Evolutionary conservation across 2,888 invertebrate species (phyloP).

Genomic region (Spisula subtruncata): DNA sequence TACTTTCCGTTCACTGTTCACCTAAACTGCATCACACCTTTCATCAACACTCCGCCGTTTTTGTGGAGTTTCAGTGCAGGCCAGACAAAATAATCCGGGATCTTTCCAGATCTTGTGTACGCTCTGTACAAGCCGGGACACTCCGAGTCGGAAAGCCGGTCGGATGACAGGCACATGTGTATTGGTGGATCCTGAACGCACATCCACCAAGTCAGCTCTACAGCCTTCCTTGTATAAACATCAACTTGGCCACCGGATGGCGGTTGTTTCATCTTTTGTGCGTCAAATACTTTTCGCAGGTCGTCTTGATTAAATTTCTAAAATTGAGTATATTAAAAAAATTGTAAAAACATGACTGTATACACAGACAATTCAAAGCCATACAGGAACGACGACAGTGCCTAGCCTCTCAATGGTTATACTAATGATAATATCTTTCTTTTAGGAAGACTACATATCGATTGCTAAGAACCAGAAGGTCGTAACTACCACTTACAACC

Average conservation of each 20-base stretch:
- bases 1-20: not conserved
- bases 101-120: slow-evolving; percentile 32
- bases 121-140: slow-evolving; percentile 20
- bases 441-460: no score
- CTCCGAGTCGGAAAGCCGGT: not conserved
- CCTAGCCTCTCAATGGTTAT: no score
- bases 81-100: slow-evolving; percentile 31
- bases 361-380: no score
- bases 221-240: slow-evolving; percentile 6
- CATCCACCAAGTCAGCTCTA: slow-evolving; percentile 61
- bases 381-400: no score
- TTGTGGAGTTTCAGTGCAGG: slow-evolving; percentile 52
- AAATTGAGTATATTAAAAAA: no score
- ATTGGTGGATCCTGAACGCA: slow-evolving; percentile 52
- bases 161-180: slow-evolving; percentile 25
- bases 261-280: not conserved
- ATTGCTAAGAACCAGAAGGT: no score
- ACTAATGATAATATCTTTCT: no score
- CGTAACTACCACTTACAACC: no score
- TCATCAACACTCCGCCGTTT: slow-evolving; percentile 48
- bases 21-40: slow-evolving; percentile 58
- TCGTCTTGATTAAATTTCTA: not conserved
- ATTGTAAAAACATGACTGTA: no score
- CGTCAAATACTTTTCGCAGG: not conserved
- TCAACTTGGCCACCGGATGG: not conserved